phyloP scores from a whole-genome alignment of 2,797 vertebrate genomes.

The Thunnus albacares region DNA sequence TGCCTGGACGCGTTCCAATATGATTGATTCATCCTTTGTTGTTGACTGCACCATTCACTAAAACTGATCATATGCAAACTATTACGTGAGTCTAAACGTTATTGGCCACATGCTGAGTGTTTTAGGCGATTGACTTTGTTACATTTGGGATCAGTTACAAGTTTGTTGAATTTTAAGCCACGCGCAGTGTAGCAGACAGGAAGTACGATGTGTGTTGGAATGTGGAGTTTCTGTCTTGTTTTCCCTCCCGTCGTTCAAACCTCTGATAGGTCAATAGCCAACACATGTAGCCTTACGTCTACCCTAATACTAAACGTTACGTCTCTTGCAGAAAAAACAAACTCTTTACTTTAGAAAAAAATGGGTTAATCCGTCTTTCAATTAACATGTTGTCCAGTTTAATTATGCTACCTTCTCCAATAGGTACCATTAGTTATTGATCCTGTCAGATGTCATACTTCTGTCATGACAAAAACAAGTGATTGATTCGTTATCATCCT shows the following conservation, averaged over 20 bases:
- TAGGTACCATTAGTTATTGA: not conserved
- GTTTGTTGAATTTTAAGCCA: not conserved
- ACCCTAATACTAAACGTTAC: too few species aligned
- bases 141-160: not conserved
- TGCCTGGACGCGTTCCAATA: slow-evolving; percentile 5
- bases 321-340: not conserved
- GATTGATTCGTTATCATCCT: not conserved
- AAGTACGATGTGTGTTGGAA: slow-evolving; percentile 22
- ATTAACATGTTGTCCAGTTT: not conserved
- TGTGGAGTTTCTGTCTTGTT: not conserved
- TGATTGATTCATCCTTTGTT: rapidly evolving
- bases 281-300: not conserved
- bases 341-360: too few species aligned
- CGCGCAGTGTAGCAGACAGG: not conserved
- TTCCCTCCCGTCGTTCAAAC: not conserved
- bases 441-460: not conserved
- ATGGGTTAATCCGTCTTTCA: too few species aligned
- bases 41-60: rapidly evolving
- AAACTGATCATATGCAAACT: not conserved
- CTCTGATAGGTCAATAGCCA: not conserved
- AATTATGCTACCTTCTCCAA: not conserved
- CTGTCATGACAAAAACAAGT: not conserved
- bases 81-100: rapidly evolving
- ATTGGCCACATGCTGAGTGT: rapidly evolving
- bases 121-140: rapidly evolving